Evolutionary conservation across 2,888 invertebrate genomes (phyloP).

Genomic region (Rambutsinella grinnellia): DNA sequence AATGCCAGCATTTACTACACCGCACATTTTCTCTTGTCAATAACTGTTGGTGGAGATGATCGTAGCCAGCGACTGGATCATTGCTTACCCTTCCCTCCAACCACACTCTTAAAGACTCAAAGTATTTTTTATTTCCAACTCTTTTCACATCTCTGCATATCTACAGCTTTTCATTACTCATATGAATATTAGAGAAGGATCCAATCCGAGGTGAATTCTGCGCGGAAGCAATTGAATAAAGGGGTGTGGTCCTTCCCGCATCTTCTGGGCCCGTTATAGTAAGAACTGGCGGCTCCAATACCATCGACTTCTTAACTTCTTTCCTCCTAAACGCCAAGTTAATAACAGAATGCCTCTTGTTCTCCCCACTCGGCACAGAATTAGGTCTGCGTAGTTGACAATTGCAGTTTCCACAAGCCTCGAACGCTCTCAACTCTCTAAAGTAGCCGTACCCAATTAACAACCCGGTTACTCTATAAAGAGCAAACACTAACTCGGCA

Average conservation of each 20-base stretch:
- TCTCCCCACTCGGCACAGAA: background rate
- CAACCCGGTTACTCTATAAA: constrained; percentile 40
- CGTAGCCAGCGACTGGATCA: too few relatives aligned
- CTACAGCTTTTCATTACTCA: too few relatives aligned
- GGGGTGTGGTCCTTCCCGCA: background rate
- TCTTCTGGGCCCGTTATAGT: constrained; percentile 34
- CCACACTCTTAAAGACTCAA: too few relatives aligned
- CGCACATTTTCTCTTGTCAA: too few relatives aligned
- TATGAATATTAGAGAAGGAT: too few relatives aligned
- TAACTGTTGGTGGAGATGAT: too few relatives aligned
- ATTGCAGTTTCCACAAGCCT: background rate
- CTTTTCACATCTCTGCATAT: too few relatives aligned
- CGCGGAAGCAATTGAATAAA: background rate
- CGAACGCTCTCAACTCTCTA: constrained; percentile 3
- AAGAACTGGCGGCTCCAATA: constrained; percentile 20
- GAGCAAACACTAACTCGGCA: constrained; percentile 49
- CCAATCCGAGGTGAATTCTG: background rate
- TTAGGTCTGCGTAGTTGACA: background rate
- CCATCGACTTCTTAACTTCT: constrained; percentile 15
- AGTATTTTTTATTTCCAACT: too few relatives aligned
- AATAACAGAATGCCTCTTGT: constrained; percentile 2
- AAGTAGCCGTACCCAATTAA: constrained; percentile 37
- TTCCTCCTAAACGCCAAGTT: constrained; percentile 24
- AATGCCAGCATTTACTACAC: too few relatives aligned
- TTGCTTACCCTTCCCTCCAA: too few relatives aligned